phyloP scores from a whole-genome alignment of 1,140 invertebrate genomes.

The Ectropis grisescens region DNA sequence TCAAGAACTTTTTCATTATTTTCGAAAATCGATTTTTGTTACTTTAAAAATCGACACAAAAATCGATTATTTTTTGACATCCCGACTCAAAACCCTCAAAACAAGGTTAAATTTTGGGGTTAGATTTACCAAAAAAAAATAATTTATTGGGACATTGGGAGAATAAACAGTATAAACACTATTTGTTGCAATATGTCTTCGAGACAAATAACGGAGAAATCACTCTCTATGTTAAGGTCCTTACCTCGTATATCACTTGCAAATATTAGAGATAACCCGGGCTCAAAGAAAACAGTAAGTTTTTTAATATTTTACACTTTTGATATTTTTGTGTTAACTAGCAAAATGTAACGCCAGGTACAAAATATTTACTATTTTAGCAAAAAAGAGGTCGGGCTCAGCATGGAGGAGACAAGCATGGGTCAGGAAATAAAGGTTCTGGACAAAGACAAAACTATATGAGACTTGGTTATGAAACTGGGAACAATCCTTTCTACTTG shows the following conservation, averaged over 20 bases:
- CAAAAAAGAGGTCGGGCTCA: slow-evolving; percentile 80
- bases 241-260: slow-evolving; percentile 80
- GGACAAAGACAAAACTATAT: slow-evolving; percentile 87
- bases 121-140: no score
- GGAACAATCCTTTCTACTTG: slow-evolving; percentile 91
- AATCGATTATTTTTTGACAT: no score
- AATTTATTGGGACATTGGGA: no score
- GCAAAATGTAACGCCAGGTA: no score
- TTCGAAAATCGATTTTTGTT: no score
- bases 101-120: no score
- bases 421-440: slow-evolving; percentile 89
- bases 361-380: slow-evolving; percentile 39
- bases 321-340: no score
- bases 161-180: no score
- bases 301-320: no score
- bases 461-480: slow-evolving; percentile 92
- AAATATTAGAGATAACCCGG: slow-evolving; percentile 84
- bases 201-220: slow-evolving; percentile 75
- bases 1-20: no score
- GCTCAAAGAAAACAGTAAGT: slow-evolving; percentile 72
- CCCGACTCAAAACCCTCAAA: no score
- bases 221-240: slow-evolving; percentile 78
- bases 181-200: slow-evolving; percentile 62
- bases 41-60: no score
- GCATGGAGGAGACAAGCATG: slow-evolving; percentile 89